Evolutionary conservation across 2,888 invertebrate species (phyloP), one percentile per base, ranked within the genome.

Genomic region (Augiades crinisus): DNA sequence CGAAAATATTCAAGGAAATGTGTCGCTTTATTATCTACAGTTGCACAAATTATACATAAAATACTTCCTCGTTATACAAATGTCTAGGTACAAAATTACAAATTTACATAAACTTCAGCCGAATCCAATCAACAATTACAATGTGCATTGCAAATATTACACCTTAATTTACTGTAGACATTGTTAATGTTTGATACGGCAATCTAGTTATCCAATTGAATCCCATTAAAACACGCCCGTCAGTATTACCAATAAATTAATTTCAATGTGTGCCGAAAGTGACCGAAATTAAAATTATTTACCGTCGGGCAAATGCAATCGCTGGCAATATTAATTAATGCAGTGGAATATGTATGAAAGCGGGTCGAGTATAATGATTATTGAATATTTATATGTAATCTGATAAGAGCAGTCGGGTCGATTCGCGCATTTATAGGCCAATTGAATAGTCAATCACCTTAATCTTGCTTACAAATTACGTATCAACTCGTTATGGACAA

Each of bases 311-410:
- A 45, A 47, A 22, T 47, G 37, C 44, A 34, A 41, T 47, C 34
- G 47, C 49, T 37, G 52, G 33, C 41, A 47, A 30, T 37, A 50
- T 52, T 56, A 51, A 56, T 56, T 54, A 54, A 37, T 50, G 44
- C 47, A 14, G 45, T 47, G 44, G 44, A 51, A 52, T 56, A 51
- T 54, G 51, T 51, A 54, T 54, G 44, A 47, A 54, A 47, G 45
- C 51, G 38, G 46, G 31, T 46, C 24, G 45, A 34, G 34, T 52
- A 37, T 54, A 50, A 54, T 54, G 57, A 61, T 61, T 61, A 64
- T 64, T 65, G 62, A 60, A 62, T 64, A 68, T 67, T 64, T 61
- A 62, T 62, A 58, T 59, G 59, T 61, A 64, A 64, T 59, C 64
- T 58, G 60, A 65, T 62, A 65, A 62, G 56, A 63, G 53, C 57